Percentiles rank a stretch among this genome's conserved stretches.
Evolutionary conservation across 2,888 invertebrate genomes (phyloP).

Genomic region (Entomobrya multifasciata): DNA sequence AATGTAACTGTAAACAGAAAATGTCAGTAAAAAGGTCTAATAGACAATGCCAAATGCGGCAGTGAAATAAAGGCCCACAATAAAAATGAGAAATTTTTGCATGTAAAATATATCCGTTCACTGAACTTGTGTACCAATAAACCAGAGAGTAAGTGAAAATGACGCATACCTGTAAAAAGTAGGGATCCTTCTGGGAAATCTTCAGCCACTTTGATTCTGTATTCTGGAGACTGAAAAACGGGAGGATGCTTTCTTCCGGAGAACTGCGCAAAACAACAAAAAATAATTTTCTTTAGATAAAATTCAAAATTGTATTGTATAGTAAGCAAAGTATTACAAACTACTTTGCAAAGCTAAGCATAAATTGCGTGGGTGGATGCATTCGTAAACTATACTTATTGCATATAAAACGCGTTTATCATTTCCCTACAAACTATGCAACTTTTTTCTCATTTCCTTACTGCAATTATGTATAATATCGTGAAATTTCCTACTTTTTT

Average conservation of each 20-base stretch:
- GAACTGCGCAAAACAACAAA: conserved; percentile 59
- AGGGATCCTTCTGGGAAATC: conserved; percentile 80
- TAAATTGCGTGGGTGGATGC: background rate
- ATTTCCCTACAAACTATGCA: background rate
- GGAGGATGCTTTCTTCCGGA: conserved; percentile 76
- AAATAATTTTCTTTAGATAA: background rate
- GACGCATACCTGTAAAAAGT: conserved; percentile 77
- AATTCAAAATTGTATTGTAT: background rate
- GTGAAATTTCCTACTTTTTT: too few species aligned
- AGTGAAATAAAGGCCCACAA: too few species aligned
- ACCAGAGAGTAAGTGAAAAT: conserved; percentile 6
- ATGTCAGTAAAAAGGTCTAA: background rate
- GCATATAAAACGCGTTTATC: background rate
- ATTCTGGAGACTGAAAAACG: conserved; percentile 76
- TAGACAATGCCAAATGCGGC: too few species aligned
- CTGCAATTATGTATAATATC: too few species aligned
- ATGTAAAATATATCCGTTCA: background rate
- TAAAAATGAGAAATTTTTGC: background rate
- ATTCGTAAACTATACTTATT: background rate
- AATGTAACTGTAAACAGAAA: background rate
- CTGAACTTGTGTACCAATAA: background rate
- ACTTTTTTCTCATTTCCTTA: too few species aligned
- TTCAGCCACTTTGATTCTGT: conserved; percentile 78
- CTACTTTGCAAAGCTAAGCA: background rate
- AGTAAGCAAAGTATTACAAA: background rate